These are phyloP conservation scores for Polydrusus cervinus DNA, from an alignment of 2,888 invertebrate genomes.

Conservation along the genomic window DNA sequence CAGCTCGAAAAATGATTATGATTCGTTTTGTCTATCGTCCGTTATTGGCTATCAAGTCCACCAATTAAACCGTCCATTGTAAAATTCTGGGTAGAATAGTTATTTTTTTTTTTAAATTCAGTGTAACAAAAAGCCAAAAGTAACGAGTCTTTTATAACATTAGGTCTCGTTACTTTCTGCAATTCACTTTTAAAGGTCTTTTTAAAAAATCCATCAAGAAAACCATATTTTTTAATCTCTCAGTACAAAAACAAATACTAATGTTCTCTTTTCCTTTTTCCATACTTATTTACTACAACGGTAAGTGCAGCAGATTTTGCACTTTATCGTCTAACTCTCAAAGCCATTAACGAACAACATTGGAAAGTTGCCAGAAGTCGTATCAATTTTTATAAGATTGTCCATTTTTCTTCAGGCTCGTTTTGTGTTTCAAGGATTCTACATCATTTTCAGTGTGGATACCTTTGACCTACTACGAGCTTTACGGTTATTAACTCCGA, in stretches of 20 bases:
- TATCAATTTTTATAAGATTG: slow-evolving; percentile 36
- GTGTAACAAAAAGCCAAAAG: no score
- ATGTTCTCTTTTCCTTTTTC: background rate
- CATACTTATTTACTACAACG: background rate
- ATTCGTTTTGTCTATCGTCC: no score
- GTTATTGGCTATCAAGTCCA: no score
- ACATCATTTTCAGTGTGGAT: slow-evolving; percentile 13
- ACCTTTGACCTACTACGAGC: slow-evolving; percentile 18
- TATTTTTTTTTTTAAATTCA: no score
- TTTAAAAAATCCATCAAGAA: no score
- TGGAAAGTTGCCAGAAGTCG: slow-evolving; percentile 28
- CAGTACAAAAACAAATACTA: background rate
- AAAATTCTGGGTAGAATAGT: no score
- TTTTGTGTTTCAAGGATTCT: slow-evolving; percentile 23
- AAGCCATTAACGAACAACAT: slow-evolving; percentile 20
- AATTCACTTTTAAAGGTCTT: no score
- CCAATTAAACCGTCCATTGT: no score
- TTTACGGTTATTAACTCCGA: slow-evolving; percentile 27
- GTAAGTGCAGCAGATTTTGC: slow-evolving; percentile 12
- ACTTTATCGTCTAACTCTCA: slow-evolving; percentile 5
- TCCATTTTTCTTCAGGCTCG: slow-evolving; percentile 11
- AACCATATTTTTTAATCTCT: no score
- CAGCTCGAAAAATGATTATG: no score
- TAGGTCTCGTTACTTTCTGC: no score
- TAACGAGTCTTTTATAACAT: no score